Evolutionary conservation across 2,888 invertebrate genomes (phyloP), one percentile per base, ranked within the genome.

Genomic region (Lacanobia oleracea): DNA sequence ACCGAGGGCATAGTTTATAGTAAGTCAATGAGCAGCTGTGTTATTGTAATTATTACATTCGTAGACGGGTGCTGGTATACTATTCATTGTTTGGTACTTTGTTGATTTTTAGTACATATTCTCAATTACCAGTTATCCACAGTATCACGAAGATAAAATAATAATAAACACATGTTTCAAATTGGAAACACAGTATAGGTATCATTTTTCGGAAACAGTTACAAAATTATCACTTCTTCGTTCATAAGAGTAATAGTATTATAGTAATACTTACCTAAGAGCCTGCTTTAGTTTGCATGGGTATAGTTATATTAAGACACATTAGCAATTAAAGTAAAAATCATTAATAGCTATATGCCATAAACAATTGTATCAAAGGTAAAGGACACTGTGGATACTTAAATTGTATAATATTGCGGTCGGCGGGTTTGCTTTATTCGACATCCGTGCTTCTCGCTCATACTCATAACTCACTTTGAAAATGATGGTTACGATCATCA

Each of bases 371-470:
- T 59, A 59, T 59, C 40, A 53, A 43, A 40, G 16, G n/a, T 57
- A 37, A 48, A 48, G 40, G 64, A 79, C 60, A 81, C 71, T 75
- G 74, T 75, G 67, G 82, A 82, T 75, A 66, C 61, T 51, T 8
- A 54, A 67, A 56, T 53, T 33, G 18, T 60, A 61, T 57, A 67
- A 68, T 66, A 59, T 76, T 76, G 91, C 92, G 93, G 92, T 91
- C 92, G 93, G 94, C 94, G 94, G 94, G 94, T 94, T 94, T 93
- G 93, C 88, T 84, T 84, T 81, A 83, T 86, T 88, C 89, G 83
- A 87, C 93, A 89, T 81, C 77, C 94, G 93, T 81, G 77, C 93
- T 72, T 92, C 92, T 87, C 94, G 90, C 71, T 87, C 94, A 92
- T 88, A 88, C 91, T 88, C 87, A 91, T 88, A 90, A 90, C 87